Base-by-base conservation (phyloP, 1,140 invertebrate species). In the Pseudomyrmex gracilis region DNA sequence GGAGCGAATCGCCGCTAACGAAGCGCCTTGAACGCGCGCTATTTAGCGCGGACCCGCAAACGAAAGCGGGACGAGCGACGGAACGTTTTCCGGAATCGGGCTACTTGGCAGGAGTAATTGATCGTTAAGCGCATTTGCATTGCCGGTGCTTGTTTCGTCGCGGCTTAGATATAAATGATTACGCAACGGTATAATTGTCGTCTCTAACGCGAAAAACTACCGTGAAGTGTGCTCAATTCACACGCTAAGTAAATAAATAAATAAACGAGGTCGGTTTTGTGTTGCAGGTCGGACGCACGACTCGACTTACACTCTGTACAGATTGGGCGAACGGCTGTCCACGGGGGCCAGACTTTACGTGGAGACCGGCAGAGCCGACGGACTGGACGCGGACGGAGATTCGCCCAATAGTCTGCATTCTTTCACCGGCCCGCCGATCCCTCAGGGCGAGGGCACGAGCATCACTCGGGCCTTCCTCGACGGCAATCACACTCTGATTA, bases 391-490 rank as follows among this genome's bases (percentile, higher is more conserved):
- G 78, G 90, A 94, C 90, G 94, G 95, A 88, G 77, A 95, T 94
- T 85, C 94, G 85, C 78, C 91, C 13, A 93, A 86, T 77, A 90
- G 89, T 43, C 92, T 97, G 83, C 97, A 98, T 92, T 96, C 97
- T 70, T 98, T 99, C 93, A 96, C 95, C 55, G 97, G 97, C 12
- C 97, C 98, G 1, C 95, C 97, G 0, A 96, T 98, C 15, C 92
- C 95, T 1, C 95, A 96, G 82, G 98, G 98, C 1, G 96, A 97
- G 60, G 98, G 98, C 1, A 94, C 96, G 60, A 97, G 97, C 24
- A 96, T 98, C 90, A 96, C 97, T 0, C 96, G 97, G 89, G 97
- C 98, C 91, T 98, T 98, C 91, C 96, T 98, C n/a, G 98, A 98
- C 92, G 97, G 97, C 76, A 98, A 97, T 93, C 98, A 98, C 95